Base-by-base conservation (phyloP, 2,113 vertebrate genomes). In the Balaeniceps rex region DNA sequence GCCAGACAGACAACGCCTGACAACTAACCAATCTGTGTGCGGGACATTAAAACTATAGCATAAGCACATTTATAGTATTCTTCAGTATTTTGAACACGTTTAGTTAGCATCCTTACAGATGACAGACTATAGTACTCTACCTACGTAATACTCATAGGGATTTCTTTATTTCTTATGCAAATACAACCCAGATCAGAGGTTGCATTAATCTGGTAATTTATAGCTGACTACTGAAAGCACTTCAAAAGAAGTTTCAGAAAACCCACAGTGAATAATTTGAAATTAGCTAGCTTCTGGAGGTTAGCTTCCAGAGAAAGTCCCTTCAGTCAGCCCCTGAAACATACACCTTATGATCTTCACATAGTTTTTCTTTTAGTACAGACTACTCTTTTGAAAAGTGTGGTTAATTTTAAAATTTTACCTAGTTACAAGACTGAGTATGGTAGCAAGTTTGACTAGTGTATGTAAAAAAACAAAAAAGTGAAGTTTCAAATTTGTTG, bases 201-300 rank as follows among this genome's bases (percentile, higher is more conserved):
- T 72, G 19, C 63, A 74, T 78, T 93, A 83, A 83, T 70, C 47
- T 57, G 21, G 38, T 81, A 83, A 70, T 78, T 78, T 84, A 78
- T n/a, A 93, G 72, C 42, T 66, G 58, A 63, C 46, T 95, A 55
- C n/a, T 26, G n/a, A 63, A 88, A 87, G 33, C n/a, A 55, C 60
- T 84, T 96, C 90, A 87, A 82, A 94, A 83, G 79, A 83, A 58
- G 33, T 36, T 78, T 76, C 72, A 79, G 61, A 95, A 97, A 92
- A 60, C 9, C 18, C 47, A 63, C 4, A n/a, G 57, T 13, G 42
- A 83, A 33, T 83, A 33, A 68, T 38, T 42, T 57, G 24, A 87
- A 89, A 64, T 85, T 28, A 81, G 33, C 11, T 60, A 36, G 29
- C 81, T 90, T 60, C 40, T 65, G n/a, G n/a, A 86, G 31, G 31